phyloP scores from a whole-genome alignment of 2,888 invertebrate genomes.

The Alloscopus bannaensis region DNA sequence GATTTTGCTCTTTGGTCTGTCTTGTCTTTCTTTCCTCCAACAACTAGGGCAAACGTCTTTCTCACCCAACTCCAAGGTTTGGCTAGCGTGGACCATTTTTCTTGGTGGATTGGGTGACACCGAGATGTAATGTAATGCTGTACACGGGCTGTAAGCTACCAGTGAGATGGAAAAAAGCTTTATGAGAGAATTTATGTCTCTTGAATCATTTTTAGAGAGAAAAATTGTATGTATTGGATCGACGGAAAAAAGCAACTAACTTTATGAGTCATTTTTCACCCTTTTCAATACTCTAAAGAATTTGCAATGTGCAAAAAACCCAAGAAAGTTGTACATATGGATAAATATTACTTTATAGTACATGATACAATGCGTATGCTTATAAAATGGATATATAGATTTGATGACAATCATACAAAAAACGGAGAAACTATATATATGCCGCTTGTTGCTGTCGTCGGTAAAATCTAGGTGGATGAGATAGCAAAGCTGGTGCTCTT shows the following conservation, averaged over 20 bases:
- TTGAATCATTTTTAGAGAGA: constrained; percentile 22
- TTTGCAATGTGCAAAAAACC: too few relatives aligned
- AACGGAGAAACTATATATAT: too few relatives aligned
- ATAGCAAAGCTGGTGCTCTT: too few relatives aligned
- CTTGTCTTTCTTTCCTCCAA: constrained; percentile 25
- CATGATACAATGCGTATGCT: too few relatives aligned
- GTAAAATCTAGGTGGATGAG: too few relatives aligned
- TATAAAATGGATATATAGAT: constrained; percentile 3
- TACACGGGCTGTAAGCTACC: not conserved
- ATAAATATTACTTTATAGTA: too few relatives aligned
- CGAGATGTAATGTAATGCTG: not conserved
- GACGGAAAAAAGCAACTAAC: not conserved
- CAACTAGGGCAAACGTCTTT: too few relatives aligned
- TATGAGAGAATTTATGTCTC: constrained; percentile 10
- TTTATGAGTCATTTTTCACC: not conserved
- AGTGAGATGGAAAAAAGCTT: constrained; percentile 3
- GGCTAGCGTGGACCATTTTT: too few relatives aligned
- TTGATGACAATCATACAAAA: too few relatives aligned
- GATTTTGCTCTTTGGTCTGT: constrained; percentile 44
- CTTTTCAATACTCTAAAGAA: too few relatives aligned
- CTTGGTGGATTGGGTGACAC: not conserved
- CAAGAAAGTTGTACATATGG: too few relatives aligned
- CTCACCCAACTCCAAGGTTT: too few relatives aligned
- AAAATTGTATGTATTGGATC: not conserved
- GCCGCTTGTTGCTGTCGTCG: constrained; percentile 17